These are phyloP conservation scores for Salvelinus sp. DNA, from an alignment of 2,113 vertebrate genomes.

Conservation along the genomic window DNA sequence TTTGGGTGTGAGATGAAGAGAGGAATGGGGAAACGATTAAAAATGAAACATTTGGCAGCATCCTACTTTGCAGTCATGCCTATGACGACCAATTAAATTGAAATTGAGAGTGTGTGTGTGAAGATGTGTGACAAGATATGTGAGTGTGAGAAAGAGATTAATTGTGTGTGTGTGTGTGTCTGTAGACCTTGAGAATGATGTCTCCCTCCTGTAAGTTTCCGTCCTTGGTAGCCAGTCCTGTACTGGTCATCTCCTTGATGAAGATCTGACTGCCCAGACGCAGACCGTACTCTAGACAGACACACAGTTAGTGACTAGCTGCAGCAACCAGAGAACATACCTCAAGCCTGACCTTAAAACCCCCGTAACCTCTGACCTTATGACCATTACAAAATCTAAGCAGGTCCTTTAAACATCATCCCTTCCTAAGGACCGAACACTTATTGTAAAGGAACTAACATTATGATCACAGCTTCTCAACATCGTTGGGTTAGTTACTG, in stretches of 20 bases:
- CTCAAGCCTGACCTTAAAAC: background rate
- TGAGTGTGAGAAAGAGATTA: too few relatives aligned
- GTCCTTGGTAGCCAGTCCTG: constrained; percentile 83
- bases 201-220: constrained; percentile 87
- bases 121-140: too few relatives aligned
- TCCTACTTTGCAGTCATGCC: too few relatives aligned
- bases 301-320: background rate
- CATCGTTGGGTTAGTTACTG: constrained; percentile 43
- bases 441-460: too few relatives aligned
- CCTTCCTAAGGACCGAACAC: too few relatives aligned
- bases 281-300: constrained; percentile 81
- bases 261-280: constrained; percentile 90
- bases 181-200: constrained; percentile 69
- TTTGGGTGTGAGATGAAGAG: background rate
- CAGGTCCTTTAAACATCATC: too few relatives aligned
- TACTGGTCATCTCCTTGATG: constrained; percentile 88
- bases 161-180: too few relatives aligned
- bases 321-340: background rate
- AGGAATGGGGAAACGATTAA: background rate
- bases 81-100: too few relatives aligned
- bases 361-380: background rate
- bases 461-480: background rate
- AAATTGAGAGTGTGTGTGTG: too few relatives aligned
- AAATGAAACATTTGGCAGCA: too few relatives aligned
- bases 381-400: too few relatives aligned